Conservation (phyloP, 2,797 vertebrate species). For the Sebastes itinus region DNA sequence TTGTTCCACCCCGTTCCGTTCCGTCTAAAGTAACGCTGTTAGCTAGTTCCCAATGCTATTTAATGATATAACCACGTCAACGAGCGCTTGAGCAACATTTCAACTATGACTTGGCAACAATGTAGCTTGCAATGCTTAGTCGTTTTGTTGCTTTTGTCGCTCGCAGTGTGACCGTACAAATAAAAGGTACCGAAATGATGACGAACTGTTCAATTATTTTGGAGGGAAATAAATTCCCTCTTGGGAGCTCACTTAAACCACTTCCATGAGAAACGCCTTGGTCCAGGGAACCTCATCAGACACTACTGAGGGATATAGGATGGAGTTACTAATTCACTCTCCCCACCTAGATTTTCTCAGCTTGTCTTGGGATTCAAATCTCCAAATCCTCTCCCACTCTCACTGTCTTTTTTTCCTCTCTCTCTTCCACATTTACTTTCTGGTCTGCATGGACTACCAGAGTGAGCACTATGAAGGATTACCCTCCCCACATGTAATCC, state of each 20-base stretch:
- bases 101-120: not conserved
- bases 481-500: conserved; percentile 81
- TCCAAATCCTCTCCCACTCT: conserved; percentile 58
- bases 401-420: not conserved
- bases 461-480: conserved; percentile 80
- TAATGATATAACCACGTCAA: not conserved
- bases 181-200: not conserved
- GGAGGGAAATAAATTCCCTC: not conserved
- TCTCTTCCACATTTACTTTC: conserved; percentile 72
- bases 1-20: not conserved
- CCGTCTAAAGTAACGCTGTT: not conserved
- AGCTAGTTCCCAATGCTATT: not conserved
- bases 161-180: not conserved
- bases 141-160: not conserved
- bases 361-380: conserved; percentile 61
- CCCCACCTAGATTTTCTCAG: conserved; percentile 43
- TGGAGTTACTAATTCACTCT: conserved; percentile 58
- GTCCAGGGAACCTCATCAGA: conserved; percentile 37
- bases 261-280: conserved; percentile 6
- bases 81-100: not conserved
- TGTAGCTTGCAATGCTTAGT: not conserved
- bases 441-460: conserved; percentile 64
- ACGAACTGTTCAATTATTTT: not conserved
- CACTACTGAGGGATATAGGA: conserved; percentile 10
- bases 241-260: not conserved